A percentile compares a stretch with the other conserved stretches of the same genome.
phyloP scores from a whole-genome alignment of 1,140 invertebrate species.

The Trichoplusia ni region DNA sequence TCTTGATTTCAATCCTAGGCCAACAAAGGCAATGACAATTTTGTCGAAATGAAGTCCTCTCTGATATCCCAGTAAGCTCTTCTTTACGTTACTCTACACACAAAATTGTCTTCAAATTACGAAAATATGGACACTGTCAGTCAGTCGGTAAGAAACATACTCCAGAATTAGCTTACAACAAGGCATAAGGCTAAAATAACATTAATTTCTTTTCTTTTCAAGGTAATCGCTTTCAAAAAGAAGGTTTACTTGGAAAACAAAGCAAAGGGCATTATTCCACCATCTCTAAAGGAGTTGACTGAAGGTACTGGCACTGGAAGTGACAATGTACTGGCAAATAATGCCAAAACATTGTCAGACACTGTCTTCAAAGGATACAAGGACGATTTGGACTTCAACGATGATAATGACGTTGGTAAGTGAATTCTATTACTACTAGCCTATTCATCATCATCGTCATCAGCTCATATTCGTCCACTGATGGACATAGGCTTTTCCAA shows the following conservation, averaged over 20 bases:
- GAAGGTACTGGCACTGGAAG: slow-evolving; percentile 14
- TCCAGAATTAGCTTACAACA: too few species aligned
- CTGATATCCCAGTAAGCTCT: too few species aligned
- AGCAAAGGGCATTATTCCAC: slow-evolving; percentile 74
- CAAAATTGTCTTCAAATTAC: too few species aligned
- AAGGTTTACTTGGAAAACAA: slow-evolving; percentile 78
- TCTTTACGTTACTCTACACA: too few species aligned
- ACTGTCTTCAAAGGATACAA: slow-evolving; percentile 81
- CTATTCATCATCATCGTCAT: too few species aligned
- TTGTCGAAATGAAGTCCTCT: too few species aligned
- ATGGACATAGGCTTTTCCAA: too few species aligned
- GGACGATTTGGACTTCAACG: slow-evolving; percentile 88
- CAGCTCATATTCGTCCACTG: too few species aligned
- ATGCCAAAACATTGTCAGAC: slow-evolving; percentile 65
- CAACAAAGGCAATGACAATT: too few species aligned
- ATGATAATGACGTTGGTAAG: slow-evolving; percentile 87
- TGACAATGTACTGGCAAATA: slow-evolving; percentile 53
- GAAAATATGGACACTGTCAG: too few species aligned
- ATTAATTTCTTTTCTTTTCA: slow-evolving; percentile 34
- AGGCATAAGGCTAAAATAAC: not conserved
- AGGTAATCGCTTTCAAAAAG: slow-evolving; percentile 84
- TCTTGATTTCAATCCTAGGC: not conserved
- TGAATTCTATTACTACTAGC: not conserved
- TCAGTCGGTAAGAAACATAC: too few species aligned
- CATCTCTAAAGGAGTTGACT: slow-evolving; percentile 54